These are phyloP conservation scores for Maniola jurtina DNA, from an alignment of 1,140 invertebrate species.

Conservation along the genomic window DNA sequence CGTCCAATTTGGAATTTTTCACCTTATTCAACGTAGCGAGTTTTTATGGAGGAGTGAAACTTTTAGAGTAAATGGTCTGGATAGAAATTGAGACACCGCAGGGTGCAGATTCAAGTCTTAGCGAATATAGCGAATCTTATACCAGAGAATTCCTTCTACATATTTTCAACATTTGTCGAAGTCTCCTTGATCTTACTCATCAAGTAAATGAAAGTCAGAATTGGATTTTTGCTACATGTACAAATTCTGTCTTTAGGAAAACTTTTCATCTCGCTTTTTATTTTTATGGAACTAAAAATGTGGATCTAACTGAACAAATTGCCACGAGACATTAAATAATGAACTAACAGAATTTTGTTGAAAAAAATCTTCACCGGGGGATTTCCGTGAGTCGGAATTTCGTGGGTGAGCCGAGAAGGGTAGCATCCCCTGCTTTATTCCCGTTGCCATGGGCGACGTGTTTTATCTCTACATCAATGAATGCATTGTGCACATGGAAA, in stretches of 20 bases:
- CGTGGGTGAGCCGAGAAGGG: conserved; percentile 57
- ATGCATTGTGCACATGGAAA: conserved; percentile 43
- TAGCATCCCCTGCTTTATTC: conserved; percentile 50
- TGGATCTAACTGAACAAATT: neutral
- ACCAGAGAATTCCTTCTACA: conserved; percentile 28
- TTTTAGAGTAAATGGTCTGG: conserved; percentile 58
- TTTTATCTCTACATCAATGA: conserved; percentile 60
- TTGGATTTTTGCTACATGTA: conserved; percentile 13
- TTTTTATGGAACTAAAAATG: neutral
- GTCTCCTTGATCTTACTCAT: conserved; percentile 25
- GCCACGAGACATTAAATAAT: conserved; percentile 9
- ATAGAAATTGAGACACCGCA: conserved; percentile 50
- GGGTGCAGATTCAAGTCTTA: conserved; percentile 35
- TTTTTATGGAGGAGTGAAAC: conserved; percentile 44
- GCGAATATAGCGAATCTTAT: conserved; percentile 31
- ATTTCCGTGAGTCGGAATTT: conserved; percentile 63
- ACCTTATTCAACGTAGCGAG: conserved; percentile 24
- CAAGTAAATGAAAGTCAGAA: conserved; percentile 36
- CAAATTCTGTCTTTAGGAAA: neutral
- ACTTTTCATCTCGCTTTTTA: neutral
- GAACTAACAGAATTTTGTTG: conserved; percentile 23
- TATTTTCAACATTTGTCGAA: conserved; percentile 25
- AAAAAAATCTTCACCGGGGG: conserved; percentile 64
- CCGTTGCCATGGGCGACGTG: conserved; percentile 57
- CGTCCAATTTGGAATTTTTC: conserved; percentile 32